Conservation (phyloP, 2,797 vertebrate genomes). For the Podarcis siculus region DNA sequence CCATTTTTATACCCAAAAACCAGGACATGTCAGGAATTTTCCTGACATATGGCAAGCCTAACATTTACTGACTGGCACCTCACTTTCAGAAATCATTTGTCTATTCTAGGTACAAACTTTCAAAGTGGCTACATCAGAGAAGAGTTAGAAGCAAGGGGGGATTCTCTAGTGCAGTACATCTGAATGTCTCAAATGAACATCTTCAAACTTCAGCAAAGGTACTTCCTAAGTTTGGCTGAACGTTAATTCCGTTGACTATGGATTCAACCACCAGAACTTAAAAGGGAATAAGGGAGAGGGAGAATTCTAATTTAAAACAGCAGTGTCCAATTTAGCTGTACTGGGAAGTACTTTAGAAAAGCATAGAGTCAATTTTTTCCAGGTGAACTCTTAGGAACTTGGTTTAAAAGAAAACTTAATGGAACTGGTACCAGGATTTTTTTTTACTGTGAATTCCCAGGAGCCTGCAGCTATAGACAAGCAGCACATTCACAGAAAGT, state of each 20-base stretch:
- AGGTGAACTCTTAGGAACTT: conserved; percentile 14
- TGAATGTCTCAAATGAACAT: neutral
- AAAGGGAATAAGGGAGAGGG: neutral
- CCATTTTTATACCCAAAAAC: too few relatives aligned
- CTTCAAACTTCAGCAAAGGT: conserved; percentile 2
- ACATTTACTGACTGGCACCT: neutral
- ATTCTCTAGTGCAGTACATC: neutral
- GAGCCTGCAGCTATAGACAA: neutral
- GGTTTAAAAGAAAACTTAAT: conserved; percentile 13
- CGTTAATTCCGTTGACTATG: neutral
- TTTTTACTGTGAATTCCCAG: neutral
- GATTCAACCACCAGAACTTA: neutral
- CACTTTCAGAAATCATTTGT: neutral
- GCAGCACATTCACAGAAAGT: neutral
- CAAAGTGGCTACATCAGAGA: neutral
- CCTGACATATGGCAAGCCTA: too few relatives aligned
- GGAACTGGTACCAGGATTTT: neutral
- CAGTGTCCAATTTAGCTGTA: neutral
- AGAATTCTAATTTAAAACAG: neutral
- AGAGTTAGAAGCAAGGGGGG: neutral
- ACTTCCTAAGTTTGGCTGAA: neutral
- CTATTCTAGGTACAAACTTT: neutral
- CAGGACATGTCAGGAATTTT: too few relatives aligned
- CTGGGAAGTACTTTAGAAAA: neutral
- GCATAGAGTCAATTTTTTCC: neutral